Conservation (phyloP, 2,113 vertebrate genomes). For the Okapia johnstoni region DNA sequence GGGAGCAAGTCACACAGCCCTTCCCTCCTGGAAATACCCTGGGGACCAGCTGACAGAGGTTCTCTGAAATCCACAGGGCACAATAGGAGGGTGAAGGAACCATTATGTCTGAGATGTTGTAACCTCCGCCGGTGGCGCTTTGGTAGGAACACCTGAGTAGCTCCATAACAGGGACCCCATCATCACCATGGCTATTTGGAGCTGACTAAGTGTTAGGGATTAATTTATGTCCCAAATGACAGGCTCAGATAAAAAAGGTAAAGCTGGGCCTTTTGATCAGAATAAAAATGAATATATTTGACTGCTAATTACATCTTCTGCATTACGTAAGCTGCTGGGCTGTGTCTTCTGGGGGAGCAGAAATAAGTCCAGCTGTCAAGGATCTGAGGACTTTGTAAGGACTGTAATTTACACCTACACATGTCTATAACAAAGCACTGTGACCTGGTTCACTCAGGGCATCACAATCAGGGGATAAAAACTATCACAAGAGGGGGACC, state of each 20-base stretch:
- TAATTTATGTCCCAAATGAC: too few relatives aligned
- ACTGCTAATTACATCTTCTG: background rate
- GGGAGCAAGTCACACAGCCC: background rate
- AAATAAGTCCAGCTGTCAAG: background rate
- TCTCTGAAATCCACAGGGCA: background rate
- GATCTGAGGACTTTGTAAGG: background rate
- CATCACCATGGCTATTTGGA: accelerated
- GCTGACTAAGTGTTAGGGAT: background rate
- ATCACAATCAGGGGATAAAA: accelerated
- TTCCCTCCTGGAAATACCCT: background rate
- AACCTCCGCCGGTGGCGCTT: background rate
- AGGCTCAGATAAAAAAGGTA: background rate
- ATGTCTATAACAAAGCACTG: accelerated
- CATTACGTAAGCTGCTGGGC: accelerated
- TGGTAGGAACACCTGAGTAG: too few relatives aligned
- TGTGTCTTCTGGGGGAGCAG: background rate
- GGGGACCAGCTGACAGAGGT: background rate
- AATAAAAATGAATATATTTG: background rate
- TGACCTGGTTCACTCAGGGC: accelerated
- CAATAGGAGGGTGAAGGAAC: accelerated
- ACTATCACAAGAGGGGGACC: accelerated
- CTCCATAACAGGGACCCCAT: accelerated
- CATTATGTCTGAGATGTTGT: accelerated
- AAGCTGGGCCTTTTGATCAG: background rate
- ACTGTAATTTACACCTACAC: accelerated